Conservation (phyloP, 2,888 invertebrate genomes). For the Drosophila subsilvestris region DNA sequence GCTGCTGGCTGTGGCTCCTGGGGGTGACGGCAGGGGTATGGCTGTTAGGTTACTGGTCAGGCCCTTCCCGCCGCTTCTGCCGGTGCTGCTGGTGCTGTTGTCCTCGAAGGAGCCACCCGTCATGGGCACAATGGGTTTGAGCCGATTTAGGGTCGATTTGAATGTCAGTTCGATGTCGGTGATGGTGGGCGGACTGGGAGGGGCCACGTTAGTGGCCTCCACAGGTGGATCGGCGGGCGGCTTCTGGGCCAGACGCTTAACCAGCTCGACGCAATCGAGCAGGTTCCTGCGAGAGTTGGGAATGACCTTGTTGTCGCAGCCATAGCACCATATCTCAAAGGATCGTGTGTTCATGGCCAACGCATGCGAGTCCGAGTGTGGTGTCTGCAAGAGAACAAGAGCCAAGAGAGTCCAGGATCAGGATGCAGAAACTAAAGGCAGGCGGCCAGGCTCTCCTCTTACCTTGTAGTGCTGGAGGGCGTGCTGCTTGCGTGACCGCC, state of each 20-base stretch:
- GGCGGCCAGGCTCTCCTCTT: not conserved
- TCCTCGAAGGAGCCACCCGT: slow-evolving; percentile 37
- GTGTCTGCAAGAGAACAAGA: slow-evolving; percentile 83
- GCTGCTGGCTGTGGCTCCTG: slow-evolving; percentile 2
- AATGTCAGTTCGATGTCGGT: slow-evolving; percentile 77
- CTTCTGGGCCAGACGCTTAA: slow-evolving; percentile 86
- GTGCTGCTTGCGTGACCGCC: slow-evolving; percentile 88
- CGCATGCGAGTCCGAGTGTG: slow-evolving; percentile 91
- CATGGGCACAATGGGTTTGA: slow-evolving; percentile 65
- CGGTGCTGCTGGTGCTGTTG: not conserved
- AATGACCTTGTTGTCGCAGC: slow-evolving; percentile 89
- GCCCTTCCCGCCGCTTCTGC: not conserved
- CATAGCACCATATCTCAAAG: slow-evolving; percentile 92
- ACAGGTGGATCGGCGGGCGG: slow-evolving; percentile 49
- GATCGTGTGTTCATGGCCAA: slow-evolving; percentile 89
- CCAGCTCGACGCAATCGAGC: slow-evolving; percentile 89
- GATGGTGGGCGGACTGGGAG: slow-evolving; percentile 42
- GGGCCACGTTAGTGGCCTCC: slow-evolving; percentile 4
- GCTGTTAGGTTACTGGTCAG: slow-evolving; percentile 20
- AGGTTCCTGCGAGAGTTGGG: slow-evolving; percentile 87
- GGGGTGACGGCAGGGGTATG: slow-evolving; percentile 51
- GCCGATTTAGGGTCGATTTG: slow-evolving; percentile 61
- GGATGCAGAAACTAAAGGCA: not conserved
- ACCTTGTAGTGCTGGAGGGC: slow-evolving; percentile 89
- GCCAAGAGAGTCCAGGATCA: not conserved